phyloP scores from a whole-genome alignment of 2,797 vertebrate species.

The Danio tinwini region DNA sequence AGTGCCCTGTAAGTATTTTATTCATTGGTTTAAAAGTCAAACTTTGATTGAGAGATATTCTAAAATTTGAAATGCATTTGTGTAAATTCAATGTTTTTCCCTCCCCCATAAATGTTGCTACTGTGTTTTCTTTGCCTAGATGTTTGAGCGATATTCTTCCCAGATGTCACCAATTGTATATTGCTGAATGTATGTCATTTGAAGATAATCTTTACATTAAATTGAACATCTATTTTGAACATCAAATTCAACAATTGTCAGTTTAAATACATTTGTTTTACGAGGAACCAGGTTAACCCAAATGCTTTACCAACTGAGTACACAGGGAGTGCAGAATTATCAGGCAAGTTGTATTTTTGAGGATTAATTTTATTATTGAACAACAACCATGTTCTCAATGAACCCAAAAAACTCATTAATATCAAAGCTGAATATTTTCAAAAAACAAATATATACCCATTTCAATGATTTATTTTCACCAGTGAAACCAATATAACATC shows the following conservation, averaged over 20 bases:
- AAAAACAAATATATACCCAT: too few relatives aligned
- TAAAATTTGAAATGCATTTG: constrained; percentile 52
- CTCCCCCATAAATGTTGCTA: constrained; percentile 43
- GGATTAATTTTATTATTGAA: too few relatives aligned
- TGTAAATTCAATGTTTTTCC: constrained; percentile 30
- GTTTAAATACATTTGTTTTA: background rate
- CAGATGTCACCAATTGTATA: constrained; percentile 65
- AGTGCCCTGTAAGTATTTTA: constrained; percentile 51
- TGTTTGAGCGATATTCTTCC: constrained; percentile 61
- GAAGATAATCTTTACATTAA: constrained; percentile 72
- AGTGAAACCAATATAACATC: too few relatives aligned
- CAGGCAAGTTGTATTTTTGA: too few relatives aligned
- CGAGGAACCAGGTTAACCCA: background rate
- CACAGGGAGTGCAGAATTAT: too few relatives aligned
- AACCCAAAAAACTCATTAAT: too few relatives aligned
- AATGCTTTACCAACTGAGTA: background rate
- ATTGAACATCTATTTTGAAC: constrained; percentile 73
- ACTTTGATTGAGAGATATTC: constrained; percentile 3
- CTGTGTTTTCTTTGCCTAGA: constrained; percentile 65
- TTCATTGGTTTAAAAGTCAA: constrained; percentile 14
- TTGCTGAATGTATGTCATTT: constrained; percentile 67
- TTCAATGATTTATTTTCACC: too few relatives aligned
- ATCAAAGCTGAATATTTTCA: too few relatives aligned
- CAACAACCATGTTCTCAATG: too few relatives aligned
- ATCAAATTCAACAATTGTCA: constrained; percentile 63